Evolutionary conservation across 2,797 vertebrate species (phyloP).

Genomic region (Onychomys torridus): DNA sequence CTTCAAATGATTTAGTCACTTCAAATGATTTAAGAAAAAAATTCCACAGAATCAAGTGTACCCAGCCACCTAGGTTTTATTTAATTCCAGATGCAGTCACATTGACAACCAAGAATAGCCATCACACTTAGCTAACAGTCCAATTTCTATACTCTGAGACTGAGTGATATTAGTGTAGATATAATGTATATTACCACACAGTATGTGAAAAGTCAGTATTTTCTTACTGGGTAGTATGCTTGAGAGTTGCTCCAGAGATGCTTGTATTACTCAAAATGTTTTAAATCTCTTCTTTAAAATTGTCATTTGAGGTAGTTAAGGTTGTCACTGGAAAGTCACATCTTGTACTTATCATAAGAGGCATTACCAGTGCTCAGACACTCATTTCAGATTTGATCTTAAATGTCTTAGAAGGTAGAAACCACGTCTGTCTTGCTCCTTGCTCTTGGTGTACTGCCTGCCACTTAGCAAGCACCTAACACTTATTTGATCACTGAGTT

Average conservation of each 20-base stretch:
- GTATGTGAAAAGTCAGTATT: background rate
- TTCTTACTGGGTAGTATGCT: slow-evolving; percentile 48
- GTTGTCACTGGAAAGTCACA: slow-evolving; percentile 74
- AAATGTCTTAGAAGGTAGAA: slow-evolving; percentile 66
- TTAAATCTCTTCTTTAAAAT: slow-evolving; percentile 77
- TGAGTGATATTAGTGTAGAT: background rate
- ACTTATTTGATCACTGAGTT: slow-evolving; percentile 72
- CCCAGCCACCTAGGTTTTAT: background rate
- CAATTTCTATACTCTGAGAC: background rate
- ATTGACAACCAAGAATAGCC: background rate
- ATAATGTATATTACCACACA: slow-evolving; percentile 4
- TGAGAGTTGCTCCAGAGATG: slow-evolving; percentile 63
- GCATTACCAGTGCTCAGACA: slow-evolving; percentile 65
- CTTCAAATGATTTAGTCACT: background rate
- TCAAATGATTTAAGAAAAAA: background rate
- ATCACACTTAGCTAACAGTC: background rate
- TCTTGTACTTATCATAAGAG: slow-evolving; percentile 69
- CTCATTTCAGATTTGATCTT: slow-evolving; percentile 69
- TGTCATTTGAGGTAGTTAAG: slow-evolving; percentile 71
- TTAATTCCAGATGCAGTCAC: background rate
- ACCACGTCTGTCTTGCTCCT: slow-evolving; percentile 67
- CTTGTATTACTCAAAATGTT: slow-evolving; percentile 79
- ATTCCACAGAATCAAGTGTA: background rate
- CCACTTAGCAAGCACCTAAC: slow-evolving; percentile 62
- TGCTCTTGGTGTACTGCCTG: slow-evolving; percentile 54